phyloP scores from a whole-genome alignment of 2,113 vertebrate genomes.

The Sula dactylatra region DNA sequence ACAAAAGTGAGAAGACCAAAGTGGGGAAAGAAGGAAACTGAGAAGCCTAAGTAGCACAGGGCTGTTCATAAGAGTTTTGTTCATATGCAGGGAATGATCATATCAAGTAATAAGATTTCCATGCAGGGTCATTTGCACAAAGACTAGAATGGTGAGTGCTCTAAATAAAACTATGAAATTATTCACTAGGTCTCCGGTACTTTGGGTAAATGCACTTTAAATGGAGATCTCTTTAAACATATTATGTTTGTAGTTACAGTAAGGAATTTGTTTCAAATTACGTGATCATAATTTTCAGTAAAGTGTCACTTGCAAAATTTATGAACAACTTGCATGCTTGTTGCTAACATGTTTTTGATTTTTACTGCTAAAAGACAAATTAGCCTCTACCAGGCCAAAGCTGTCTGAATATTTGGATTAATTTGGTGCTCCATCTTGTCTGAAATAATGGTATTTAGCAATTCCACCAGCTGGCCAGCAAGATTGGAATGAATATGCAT shows the following conservation, averaged over 20 bases:
- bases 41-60: not conserved
- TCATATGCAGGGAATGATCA: not conserved
- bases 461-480: constrained; percentile 25
- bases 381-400: not conserved
- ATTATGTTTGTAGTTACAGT: not conserved
- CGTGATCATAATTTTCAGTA: not conserved
- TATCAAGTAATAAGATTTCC: not conserved
- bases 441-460: constrained; percentile 35
- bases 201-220: not conserved
- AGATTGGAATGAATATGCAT: constrained; percentile 29
- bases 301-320: not conserved
- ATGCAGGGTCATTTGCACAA: not conserved
- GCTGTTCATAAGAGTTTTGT: not conserved
- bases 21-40: not conserved
- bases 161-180: not conserved
- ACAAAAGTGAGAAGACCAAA: not conserved
- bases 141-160: not conserved
- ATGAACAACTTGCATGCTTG: not conserved
- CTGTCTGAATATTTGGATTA: constrained; percentile 42
- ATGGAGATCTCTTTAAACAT: not conserved
- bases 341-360: not conserved
- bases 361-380: constrained; percentile 48
- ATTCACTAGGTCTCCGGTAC: not conserved
- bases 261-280: not conserved
- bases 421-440: constrained; percentile 33